Base-by-base conservation (phyloP, 2,113 vertebrate species). In the Rhadina sibilatrix region DNA sequence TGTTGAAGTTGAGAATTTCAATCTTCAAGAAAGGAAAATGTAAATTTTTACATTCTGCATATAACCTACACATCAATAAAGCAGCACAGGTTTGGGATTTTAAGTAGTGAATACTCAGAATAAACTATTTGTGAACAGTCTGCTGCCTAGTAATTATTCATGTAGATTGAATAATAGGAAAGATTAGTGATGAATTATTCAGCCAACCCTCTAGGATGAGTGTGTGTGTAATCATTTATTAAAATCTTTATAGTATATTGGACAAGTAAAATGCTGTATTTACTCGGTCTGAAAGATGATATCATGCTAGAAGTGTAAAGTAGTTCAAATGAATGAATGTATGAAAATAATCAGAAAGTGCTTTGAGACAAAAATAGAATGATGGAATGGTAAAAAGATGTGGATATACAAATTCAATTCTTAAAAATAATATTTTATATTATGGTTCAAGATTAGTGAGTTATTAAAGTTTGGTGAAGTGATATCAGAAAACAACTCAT, bases 121-220 rank as follows among this genome's bases (percentile, higher is more conserved):
- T 52, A 86, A 91, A 81, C 88, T 74, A 54, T 80, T 81, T 93
- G 63, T 80, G 85, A 90, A 59, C 21, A 81, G 52, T 83, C 56
- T 86, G 40, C 50, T 70, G 47, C 15, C 47, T 81, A 63, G 64
- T 57, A 92, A 90, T 96, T 95, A 94, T 92, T 96, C 33, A 96
- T 77, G 38, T 49, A 94, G 90, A 97, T 87, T 93, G 68, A 92
- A 94, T 72, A 94, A 87, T 64, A 81, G 8, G 53, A 84, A 94
- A 82, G 24, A 82, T 49, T 75, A 9, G 40, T 56, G 33, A 92
- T 92, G n/a, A 94, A 92, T 96, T 91, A 92, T 89, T 92, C 65
- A 92, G 31, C 8, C 52, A 91, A 2, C 5, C 75, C 22, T 94
- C 56, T 75, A 72, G 83, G 10, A 84, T 66, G 47, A 63, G 7